Evolutionary conservation across 2,797 vertebrate species (phyloP).

Genomic region (Limnodromus scolopaceus): DNA sequence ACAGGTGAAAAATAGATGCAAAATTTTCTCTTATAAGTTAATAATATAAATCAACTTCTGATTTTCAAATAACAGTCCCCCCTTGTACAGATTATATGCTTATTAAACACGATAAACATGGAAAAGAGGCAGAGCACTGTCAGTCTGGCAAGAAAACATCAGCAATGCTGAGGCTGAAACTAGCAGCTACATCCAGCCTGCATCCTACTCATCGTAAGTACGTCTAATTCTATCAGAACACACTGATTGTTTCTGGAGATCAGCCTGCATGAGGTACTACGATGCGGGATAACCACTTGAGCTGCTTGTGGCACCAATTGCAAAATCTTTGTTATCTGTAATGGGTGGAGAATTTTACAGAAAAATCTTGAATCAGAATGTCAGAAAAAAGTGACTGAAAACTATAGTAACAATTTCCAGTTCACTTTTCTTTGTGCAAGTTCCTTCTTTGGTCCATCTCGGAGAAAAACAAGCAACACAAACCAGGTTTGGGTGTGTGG

Average conservation of each 20-base stretch:
- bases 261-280: not conserved
- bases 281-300: not conserved
- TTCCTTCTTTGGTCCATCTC: not conserved
- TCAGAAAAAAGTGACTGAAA: not conserved
- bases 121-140: not conserved
- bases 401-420: not conserved
- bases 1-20: not conserved
- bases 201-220: not conserved
- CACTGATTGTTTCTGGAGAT: not conserved
- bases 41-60: not conserved
- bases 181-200: not conserved
- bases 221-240: not conserved
- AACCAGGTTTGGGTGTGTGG: not conserved
- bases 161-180: not conserved
- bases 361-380: not conserved
- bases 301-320: not conserved
- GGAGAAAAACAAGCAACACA: not conserved
- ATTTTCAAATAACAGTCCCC: not conserved
- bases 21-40: not conserved
- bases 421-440: not conserved
- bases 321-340: not conserved
- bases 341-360: not conserved
- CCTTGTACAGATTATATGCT: not conserved
- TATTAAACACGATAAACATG: not conserved
- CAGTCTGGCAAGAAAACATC: not conserved